Percentiles rank a stretch among this genome's conserved stretches.
These are phyloP conservation scores for Ormyrus labotus DNA, from an alignment of 2,888 invertebrate genomes.

Conservation along the genomic window DNA sequence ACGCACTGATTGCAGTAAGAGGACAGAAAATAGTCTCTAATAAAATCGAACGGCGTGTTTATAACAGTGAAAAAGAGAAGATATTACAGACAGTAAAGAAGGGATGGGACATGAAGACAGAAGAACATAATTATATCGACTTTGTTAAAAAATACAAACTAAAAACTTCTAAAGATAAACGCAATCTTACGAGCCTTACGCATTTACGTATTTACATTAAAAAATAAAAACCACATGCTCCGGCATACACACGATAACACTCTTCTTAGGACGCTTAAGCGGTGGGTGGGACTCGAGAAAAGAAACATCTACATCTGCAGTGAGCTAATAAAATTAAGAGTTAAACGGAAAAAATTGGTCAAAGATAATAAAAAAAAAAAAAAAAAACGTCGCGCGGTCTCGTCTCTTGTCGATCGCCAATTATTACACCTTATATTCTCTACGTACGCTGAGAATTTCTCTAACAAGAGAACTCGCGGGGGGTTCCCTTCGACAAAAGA, in stretches of 20 bases:
- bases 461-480: conserved; percentile 29
- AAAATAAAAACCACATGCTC: conserved; percentile 50
- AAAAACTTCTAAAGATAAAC: conserved; percentile 17
- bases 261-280: conserved; percentile 56
- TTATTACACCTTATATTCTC: conserved; percentile 16
- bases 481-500: conserved; percentile 20
- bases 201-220: conserved; percentile 54
- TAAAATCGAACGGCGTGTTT: conserved; percentile 29
- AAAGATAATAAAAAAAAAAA: conserved; percentile 53
- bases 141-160: conserved; percentile 40
- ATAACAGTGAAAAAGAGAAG: conserved; percentile 22
- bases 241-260: conserved; percentile 46
- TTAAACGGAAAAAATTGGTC: conserved; percentile 11
- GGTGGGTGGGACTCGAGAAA: conserved; percentile 58
- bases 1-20: conserved; percentile 15
- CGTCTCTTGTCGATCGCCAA: conserved; percentile 48
- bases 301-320: conserved; percentile 48
- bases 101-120: conserved; percentile 8
- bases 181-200: conserved; percentile 54
- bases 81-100: conserved; percentile 17
- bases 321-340: background rate
- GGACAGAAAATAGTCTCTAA: conserved; percentile 13
- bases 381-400: conserved; percentile 52
- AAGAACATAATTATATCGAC: conserved; percentile 31
- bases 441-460: conserved; percentile 42